Percentiles rank a stretch among this genome's conserved stretches.
These are phyloP conservation scores for Cheilosia impressa DNA, from an alignment of 2,888 invertebrate species.

Conservation along the genomic window DNA sequence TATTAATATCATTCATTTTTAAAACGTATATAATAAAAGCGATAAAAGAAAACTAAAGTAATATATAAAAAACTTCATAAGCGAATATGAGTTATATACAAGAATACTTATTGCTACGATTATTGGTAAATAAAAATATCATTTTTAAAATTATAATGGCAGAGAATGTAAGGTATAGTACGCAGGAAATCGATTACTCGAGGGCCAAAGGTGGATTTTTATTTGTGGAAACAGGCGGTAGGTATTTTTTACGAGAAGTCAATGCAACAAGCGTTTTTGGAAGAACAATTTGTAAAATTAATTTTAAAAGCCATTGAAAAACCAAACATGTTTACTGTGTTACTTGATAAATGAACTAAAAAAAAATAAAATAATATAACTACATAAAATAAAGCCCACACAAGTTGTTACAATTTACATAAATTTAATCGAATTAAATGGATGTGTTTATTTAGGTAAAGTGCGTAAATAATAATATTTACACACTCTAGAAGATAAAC, in stretches of 20 bases:
- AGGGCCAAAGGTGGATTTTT: not conserved
- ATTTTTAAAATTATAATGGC: constrained; percentile 8
- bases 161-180: not conserved
- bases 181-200: not conserved
- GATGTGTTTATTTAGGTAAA: constrained; percentile 28
- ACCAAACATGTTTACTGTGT: constrained; percentile 67
- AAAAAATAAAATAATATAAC: constrained; percentile 3
- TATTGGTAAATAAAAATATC: constrained; percentile 14
- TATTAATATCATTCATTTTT: constrained; percentile 53
- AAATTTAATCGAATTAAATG: constrained; percentile 47
- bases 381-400: constrained; percentile 6
- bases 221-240: not conserved
- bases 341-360: constrained; percentile 35
- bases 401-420: constrained; percentile 62
- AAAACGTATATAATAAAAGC: not conserved
- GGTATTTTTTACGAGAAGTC: not conserved
- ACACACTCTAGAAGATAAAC: constrained; percentile 46
- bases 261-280: not conserved
- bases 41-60: not conserved
- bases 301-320: not conserved
- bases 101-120: constrained; percentile 19
- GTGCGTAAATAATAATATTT: constrained; percentile 18
- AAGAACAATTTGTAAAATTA: constrained; percentile 1
- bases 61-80: constrained; percentile 3
- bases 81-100: constrained; percentile 23